These are phyloP conservation scores for Vanacampus margaritifer DNA, from an alignment of 2,113 vertebrate species.

Conservation along the genomic window DNA sequence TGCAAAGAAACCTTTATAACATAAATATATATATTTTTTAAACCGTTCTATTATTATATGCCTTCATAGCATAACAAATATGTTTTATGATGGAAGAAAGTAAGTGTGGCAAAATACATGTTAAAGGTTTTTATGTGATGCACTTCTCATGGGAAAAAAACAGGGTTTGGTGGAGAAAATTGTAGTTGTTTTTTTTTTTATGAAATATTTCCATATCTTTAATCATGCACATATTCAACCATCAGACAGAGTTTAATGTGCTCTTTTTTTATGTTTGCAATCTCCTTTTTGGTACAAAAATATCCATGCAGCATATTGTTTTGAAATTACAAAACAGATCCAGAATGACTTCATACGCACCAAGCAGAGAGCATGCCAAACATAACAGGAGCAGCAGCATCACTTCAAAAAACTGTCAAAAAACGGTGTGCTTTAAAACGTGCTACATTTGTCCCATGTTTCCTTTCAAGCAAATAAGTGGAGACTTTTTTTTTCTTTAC, in stretches of 20 bases:
- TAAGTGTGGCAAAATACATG: too few relatives aligned
- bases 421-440: conserved; percentile 44
- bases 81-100: too few relatives aligned
- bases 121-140: background rate
- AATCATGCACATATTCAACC: background rate
- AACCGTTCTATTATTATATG: too few relatives aligned
- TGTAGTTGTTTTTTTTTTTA: background rate
- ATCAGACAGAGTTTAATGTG: conserved; percentile 30
- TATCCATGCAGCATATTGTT: conserved; percentile 73
- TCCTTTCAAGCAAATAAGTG: conserved; percentile 28
- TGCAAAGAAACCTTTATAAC: too few relatives aligned
- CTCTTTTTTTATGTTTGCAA: conserved; percentile 57
- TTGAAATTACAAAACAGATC: conserved; percentile 72
- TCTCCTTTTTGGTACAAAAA: conserved; percentile 65
- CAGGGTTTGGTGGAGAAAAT: background rate
- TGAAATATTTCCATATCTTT: background rate
- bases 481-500: conserved; percentile 13
- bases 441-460: conserved; percentile 40
- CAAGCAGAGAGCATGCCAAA: conserved; percentile 65
- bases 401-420: conserved; percentile 43
- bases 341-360: conserved; percentile 54
- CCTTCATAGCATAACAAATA: too few relatives aligned
- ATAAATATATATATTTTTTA: too few relatives aligned
- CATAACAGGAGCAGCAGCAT: conserved; percentile 27
- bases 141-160: background rate